These are phyloP conservation scores for Liasis olivaceus DNA, from an alignment of 2,797 vertebrate species.

Conservation along the genomic window DNA sequence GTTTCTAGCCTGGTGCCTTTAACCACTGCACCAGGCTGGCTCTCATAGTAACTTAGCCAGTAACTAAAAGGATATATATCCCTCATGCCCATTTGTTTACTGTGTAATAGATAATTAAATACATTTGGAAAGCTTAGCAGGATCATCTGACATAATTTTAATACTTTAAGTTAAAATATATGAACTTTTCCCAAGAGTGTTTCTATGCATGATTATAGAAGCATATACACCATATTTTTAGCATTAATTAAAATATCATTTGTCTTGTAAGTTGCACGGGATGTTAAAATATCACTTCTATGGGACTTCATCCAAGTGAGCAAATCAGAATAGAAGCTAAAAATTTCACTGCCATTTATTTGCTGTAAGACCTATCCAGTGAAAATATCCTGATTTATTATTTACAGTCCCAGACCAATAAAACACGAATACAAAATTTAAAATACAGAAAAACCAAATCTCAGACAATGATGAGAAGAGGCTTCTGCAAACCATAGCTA, in stretches of 20 bases:
- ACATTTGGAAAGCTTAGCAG: neutral
- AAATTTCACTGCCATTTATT: conserved; percentile 6
- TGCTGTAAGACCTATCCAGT: neutral
- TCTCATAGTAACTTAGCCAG: neutral
- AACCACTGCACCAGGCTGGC: no score
- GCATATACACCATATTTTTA: neutral
- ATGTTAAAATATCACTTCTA: neutral
- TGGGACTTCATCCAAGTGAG: neutral
- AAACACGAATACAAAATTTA: neutral
- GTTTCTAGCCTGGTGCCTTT: no score
- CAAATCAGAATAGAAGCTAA: neutral
- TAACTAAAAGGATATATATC: neutral
- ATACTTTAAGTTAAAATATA: neutral
- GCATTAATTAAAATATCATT: neutral
- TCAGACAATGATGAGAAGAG: neutral
- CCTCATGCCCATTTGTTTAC: neutral
- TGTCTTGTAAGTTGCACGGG: neutral
- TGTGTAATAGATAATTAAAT: neutral
- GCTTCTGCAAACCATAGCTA: neutral
- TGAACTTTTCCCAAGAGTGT: neutral
- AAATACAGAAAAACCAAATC: neutral
- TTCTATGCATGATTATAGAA: neutral
- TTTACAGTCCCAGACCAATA: neutral
- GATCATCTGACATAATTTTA: neutral
- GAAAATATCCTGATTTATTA: neutral